Evolutionary conservation across 2,113 vertebrate species (phyloP).

Genomic region (Sceloporus undulatus): DNA sequence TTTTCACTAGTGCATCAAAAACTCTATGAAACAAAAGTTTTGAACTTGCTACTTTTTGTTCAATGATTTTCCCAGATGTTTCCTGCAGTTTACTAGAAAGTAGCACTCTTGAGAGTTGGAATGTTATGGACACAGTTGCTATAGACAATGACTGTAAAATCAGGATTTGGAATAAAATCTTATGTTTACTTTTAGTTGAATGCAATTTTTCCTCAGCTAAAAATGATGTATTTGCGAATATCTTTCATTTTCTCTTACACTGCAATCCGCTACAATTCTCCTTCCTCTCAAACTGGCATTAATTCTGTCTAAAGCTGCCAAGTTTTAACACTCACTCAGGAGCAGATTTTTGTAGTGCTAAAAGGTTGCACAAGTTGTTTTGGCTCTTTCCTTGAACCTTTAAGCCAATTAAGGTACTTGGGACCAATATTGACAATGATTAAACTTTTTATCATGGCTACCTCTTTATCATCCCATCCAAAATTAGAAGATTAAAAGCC

Average conservation of each 20-base stretch:
- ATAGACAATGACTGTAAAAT: conserved; percentile 74
- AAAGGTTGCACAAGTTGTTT: neutral
- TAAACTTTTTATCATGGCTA: neutral
- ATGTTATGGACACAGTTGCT: conserved; percentile 85
- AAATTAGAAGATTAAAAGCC: neutral
- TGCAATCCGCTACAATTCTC: neutral
- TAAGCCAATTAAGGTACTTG: accelerated
- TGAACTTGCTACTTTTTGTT: conserved; percentile 62
- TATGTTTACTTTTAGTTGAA: conserved; percentile 49
- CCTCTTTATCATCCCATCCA: neutral
- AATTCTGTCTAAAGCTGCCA: conserved; percentile 18
- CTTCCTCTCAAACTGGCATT: accelerated
- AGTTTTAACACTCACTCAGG: conserved; percentile 11
- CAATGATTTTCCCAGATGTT: conserved; percentile 82
- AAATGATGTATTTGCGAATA: neutral
- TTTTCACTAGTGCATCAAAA: conserved; percentile 7
- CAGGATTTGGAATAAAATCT: conserved; percentile 66
- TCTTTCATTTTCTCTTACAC: conserved; percentile 42
- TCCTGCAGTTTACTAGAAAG: conserved; percentile 84
- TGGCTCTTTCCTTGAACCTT: neutral
- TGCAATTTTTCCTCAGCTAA: conserved; percentile 44
- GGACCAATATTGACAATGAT: neutral
- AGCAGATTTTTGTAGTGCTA: neutral
- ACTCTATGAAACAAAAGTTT: conserved; percentile 63
- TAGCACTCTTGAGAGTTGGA: conserved; percentile 72